Evolutionary conservation across 2,113 vertebrate species (phyloP).

Genomic region (Danio rerio): GRCz12tu NC_133191.1:12670001-12670500

Average conservation of each 20-base stretch:
- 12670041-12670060: conserved; percentile 40
- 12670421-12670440: too few species aligned
- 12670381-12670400: too few species aligned
- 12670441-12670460: too few species aligned
- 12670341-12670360: too few species aligned
- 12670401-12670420: too few species aligned
- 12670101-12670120: not conserved
- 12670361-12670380: too few species aligned
- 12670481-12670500: too few species aligned
- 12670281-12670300: too few species aligned
- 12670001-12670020: conserved; percentile 46
- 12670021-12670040: conserved; percentile 42
- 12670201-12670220: not conserved
- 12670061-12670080: conserved; percentile 39
- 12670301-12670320: too few species aligned
- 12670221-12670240: not conserved
- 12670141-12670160: not conserved
- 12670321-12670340: too few species aligned
- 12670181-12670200: conserved; percentile 18
- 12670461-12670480: too few species aligned
- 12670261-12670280: not conserved
- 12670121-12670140: not conserved
- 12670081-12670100: conserved; percentile 16
- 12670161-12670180: conserved; percentile 2
- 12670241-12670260: not conserved